Evolutionary conservation across 1,140 invertebrate species (phyloP), one percentile per base, ranked within the genome.

Genomic region (Paracyclopina nana): DNA sequence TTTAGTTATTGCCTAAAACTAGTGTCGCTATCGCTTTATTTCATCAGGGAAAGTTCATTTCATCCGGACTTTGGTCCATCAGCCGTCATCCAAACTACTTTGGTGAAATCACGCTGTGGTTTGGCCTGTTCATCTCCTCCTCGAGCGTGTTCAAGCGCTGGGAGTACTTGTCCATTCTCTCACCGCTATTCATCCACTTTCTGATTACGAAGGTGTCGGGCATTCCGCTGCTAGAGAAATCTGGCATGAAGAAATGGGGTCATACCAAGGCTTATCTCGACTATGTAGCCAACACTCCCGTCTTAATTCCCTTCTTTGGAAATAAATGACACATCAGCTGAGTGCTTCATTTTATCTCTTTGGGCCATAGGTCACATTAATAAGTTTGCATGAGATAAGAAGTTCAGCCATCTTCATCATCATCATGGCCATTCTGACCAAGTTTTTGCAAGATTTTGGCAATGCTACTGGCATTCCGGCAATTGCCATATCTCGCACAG

Each of bases 81-180:
- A 90, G 84, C 0, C 72, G 87, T 50, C 87, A 92, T 67, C 88
- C 88, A 0, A 94, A 94, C 63, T 94, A 94, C 61, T 90, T 92
- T 65, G 88, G 88, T 1, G 88, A 94, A 67, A 84, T 94, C 25
- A 69, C 84, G 0, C 70, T 92, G 1, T 94, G 88, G 88, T 86
- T 83, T 77, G 86, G 86, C 1, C 78, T 92, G 41, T 92, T 90
- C 60, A 73, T 84, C 34, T 83, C 90, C 61, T 82, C 83, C 0
- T 64, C 85, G 1, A 86, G 84, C 59, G 78, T 87, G 2, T 76
- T 91, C 41, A 73, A 79, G 59, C 77, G 79, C 28, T 60, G 74
- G 46, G 77, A 88, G 69, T 82, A 55, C 26, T 16, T 56, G 4
- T 65, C 78, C 9, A 78, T 92, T 58, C 68, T 83, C 28, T 87